Base-by-base conservation (phyloP, 2,888 invertebrate species). In the Rambutsinella grinnellia region DNA sequence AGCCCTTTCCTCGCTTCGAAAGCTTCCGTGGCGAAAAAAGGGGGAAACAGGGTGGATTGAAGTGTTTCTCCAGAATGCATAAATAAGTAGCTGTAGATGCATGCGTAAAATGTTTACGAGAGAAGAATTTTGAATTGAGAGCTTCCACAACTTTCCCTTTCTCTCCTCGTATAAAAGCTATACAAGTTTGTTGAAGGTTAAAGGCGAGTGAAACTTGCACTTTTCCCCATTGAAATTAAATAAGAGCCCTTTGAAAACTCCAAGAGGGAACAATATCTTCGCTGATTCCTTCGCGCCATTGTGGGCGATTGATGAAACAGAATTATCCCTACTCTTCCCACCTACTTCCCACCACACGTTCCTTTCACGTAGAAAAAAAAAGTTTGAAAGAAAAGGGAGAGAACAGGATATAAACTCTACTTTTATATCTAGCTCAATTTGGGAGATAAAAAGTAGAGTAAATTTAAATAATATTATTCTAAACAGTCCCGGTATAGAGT, bases 401-500 rank as follows among this genome's bases (percentile, higher is more conserved):
- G 13, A 36, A 36, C 36, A 8, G 13, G 13, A 36, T 13, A 36
- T 36, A 36, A 36, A 36, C 5, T 36, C 13, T 36, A 36, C 13
- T 5, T 36, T 36, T 36, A 36, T 36, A 36, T 36, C 36, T 36
- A 36, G 36, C 36, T 36, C 13, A 13, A 8, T 36, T 36, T 13
- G 36, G 36, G 6, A 36, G 36, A n/a, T 17, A 49, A 49, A 49
- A 49, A 13, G 36, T 28, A 53, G 24, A 75, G 62, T 56, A 66
- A 56, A 63, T 74, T 75, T 75, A 75, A 75, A 68, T 75, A 75
- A 68, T 68, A 63, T 75, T 75, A 75, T 75, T 66, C 68, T 68
- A 69, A 69, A 76, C 26, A 76, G 68, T 13, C 60, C 21, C 36
- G 28, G 19, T 21, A 60, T 56, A 60, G 49, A 68, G 68, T 36